Conservation (phyloP, 1,140 invertebrate genomes). For the Aporrectodea caliginosa region DNA sequence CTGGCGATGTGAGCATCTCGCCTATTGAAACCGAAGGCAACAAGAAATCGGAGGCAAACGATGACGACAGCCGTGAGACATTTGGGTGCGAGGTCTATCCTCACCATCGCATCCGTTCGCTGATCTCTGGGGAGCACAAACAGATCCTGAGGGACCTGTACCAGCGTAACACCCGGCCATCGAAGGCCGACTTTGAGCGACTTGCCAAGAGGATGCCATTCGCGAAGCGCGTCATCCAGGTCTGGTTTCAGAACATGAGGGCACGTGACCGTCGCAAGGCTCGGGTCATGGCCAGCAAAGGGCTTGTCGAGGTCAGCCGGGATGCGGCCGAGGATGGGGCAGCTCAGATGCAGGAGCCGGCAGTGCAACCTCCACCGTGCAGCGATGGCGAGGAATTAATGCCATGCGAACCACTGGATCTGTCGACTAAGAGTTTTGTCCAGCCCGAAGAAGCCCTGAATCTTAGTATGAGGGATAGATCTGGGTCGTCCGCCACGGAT, state of each 20-base stretch:
- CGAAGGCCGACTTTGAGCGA: slow-evolving; percentile 13
- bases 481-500: too few relatives aligned
- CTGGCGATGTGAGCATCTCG: too few relatives aligned
- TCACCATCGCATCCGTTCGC: background rate
- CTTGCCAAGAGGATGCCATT: background rate
- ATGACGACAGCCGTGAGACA: background rate
- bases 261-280: slow-evolving; percentile 70
- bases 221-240: slow-evolving; percentile 71
- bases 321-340: too few relatives aligned
- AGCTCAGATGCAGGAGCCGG: too few relatives aligned
- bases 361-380: too few relatives aligned
- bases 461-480: too few relatives aligned
- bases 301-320: too few relatives aligned
- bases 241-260: slow-evolving; percentile 96
- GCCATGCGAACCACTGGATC: background rate
- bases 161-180: background rate
- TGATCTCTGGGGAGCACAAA: slow-evolving; percentile 16
- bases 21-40: background rate
- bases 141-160: slow-evolving; percentile 3
- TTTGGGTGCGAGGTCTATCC: background rate
- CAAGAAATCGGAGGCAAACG: background rate
- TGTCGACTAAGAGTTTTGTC: too few relatives aligned
- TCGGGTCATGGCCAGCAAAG: too few relatives aligned
- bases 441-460: too few relatives aligned
- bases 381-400: too few relatives aligned